Evolutionary conservation across 30 jellyfish, hydroid and myxozoan species (phyloP), one percentile per base, ranked within the genome.

Genomic region (Euphysa ruthae): DNA sequence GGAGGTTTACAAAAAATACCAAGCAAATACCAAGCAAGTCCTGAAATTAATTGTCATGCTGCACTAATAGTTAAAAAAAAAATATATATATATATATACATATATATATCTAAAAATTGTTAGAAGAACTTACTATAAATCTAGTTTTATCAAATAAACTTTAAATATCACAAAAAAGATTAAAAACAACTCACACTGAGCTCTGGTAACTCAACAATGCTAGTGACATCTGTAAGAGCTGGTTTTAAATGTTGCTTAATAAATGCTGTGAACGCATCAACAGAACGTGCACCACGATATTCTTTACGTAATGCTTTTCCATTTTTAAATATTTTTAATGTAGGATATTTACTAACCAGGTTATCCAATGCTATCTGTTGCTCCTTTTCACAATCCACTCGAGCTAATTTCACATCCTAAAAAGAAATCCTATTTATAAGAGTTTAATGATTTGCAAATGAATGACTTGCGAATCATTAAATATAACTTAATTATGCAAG

Each of bases 271-370:
- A 91, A 84, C 4, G 99, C 99, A 79, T 91, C 99, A 16, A 84
- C 99, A 6, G 99, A 82, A 22, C 99, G 77, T 50, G 78, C 95
- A 38, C 99, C 99, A 42, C 95, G 61, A 70, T 91, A 91, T 74
- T 91, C 99, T 63, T 91, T 91, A 29, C 95, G 64, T 85, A 78
- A 70, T 43, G 82, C 92, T 73, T 73, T 69, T 51, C 97, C 97
- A 79, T 79, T 74, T 42, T 93, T 61, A 51, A 73, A 88, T 16
- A 88, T 58, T 76, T 88, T 88, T 26, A 88, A 32, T 50, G 97
- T 88, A 34, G 97, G 97, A 49, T 88, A 88, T 70, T 88, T 88
- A n/a, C 93, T 63, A 21, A 88, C 70, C 25, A 60, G 83, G 71
- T 88, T 88, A 5, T 80, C 81, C 13, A 83, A 60, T 32, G 97